Evolutionary conservation across 2,888 invertebrate species (phyloP).

Genomic region (Onthophagus sagittarius): DNA sequence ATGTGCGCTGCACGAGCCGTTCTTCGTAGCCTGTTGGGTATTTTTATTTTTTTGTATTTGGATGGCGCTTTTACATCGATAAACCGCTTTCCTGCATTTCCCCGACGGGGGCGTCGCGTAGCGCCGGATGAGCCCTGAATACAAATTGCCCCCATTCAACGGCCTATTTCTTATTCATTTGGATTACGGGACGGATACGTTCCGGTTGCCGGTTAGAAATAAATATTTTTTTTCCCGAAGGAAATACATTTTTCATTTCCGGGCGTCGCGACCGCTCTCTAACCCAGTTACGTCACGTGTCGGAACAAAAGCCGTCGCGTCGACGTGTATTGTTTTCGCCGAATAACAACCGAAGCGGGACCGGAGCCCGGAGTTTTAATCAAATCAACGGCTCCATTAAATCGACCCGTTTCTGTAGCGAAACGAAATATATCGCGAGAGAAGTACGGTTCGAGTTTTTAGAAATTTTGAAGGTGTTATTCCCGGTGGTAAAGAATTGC

Average conservation of each 20-base stretch:
- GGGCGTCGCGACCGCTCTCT: background rate
- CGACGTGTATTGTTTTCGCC: background rate
- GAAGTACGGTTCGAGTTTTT: background rate
- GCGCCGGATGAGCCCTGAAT: constrained; percentile 26
- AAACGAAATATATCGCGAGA: background rate
- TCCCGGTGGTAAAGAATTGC: background rate
- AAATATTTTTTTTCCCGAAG: background rate
- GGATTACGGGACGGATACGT: background rate
- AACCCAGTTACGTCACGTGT: background rate
- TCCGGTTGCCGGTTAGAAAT: background rate
- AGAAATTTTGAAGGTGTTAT: background rate
- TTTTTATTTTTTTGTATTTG: background rate
- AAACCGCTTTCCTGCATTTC: background rate
- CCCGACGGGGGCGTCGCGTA: background rate
- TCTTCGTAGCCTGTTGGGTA: background rate
- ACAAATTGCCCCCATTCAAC: constrained; percentile 25
- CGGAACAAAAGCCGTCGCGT: background rate
- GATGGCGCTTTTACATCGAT: background rate
- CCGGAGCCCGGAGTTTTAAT: background rate
- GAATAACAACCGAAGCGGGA: background rate
- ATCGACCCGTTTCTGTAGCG: background rate
- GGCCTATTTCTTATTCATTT: constrained; percentile 12
- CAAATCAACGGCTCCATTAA: background rate
- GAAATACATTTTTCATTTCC: background rate
- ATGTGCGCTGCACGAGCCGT: background rate